These are phyloP conservation scores for Hylaeus volcanicus DNA, from an alignment of 1,140 invertebrate genomes.

Conservation along the genomic window DNA sequence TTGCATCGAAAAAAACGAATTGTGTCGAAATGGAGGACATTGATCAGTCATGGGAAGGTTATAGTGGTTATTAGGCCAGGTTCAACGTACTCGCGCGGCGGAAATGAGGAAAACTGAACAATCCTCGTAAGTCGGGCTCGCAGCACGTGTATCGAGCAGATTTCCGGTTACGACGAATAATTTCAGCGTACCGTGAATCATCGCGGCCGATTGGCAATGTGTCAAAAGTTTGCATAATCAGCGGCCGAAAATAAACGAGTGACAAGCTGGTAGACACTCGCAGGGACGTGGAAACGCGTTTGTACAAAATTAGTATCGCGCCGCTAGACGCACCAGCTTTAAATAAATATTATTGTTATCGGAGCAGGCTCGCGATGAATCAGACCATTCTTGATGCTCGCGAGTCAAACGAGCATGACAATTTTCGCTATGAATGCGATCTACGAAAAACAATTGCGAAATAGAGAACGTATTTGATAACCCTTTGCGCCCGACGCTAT, in stretches of 20 bases:
- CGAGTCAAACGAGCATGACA: neutral
- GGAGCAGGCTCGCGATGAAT: neutral
- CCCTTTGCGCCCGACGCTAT: no score
- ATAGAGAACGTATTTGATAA: no score
- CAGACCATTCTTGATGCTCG: neutral
- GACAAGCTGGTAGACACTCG: slow-evolving; percentile 8
- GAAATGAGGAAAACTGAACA: neutral
- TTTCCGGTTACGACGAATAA: slow-evolving; percentile 5
- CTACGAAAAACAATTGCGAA: no score
- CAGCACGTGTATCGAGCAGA: slow-evolving; percentile 12
- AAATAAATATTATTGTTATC: slow-evolving; percentile 14
- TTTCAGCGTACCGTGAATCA: slow-evolving; percentile 40
- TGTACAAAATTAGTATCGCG: slow-evolving; percentile 29
- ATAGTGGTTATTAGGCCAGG: neutral
- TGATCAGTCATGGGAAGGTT: neutral
- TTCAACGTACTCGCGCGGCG: neutral
- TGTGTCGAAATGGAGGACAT: neutral
- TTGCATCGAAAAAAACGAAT: neutral
- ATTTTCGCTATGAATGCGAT: no score
- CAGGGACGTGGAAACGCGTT: slow-evolving; percentile 35
- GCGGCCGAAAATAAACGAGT: slow-evolving; percentile 53
- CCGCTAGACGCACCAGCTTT: neutral
- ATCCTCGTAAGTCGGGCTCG: neutral
- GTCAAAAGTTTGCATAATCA: slow-evolving; percentile 62
- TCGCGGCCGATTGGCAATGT: slow-evolving; percentile 40